Evolutionary conservation across 2,888 invertebrate genomes (phyloP).

Genomic region (Punctoribates punctum): DNA sequence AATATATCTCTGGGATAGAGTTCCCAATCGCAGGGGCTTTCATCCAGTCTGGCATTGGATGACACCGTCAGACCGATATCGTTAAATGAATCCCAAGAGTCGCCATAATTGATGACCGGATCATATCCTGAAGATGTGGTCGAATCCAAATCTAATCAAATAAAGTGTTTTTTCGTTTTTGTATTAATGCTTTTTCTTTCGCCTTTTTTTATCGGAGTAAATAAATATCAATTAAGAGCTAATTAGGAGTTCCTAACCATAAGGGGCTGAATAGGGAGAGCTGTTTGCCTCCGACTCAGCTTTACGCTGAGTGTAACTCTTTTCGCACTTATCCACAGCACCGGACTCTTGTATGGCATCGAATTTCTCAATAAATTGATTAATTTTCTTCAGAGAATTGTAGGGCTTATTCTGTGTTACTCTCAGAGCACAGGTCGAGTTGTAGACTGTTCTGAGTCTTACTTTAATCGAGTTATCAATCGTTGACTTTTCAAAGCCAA

Average conservation of each 20-base stretch:
- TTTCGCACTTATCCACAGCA: conserved; percentile 22
- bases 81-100: conserved; percentile 31
- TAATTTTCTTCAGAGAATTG: conserved; percentile 14
- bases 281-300: background rate
- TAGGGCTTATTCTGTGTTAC: conserved; percentile 24
- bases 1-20: conserved; percentile 15
- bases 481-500: background rate
- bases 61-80: conserved; percentile 26
- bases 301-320: background rate
- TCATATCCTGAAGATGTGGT: background rate
- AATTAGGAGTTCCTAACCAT: conserved; percentile 6
- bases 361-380: conserved; percentile 30
- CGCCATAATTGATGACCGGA: conserved; percentile 17
- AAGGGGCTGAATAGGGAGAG: background rate
- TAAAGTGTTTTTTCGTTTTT: background rate
- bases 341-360: conserved; percentile 15
- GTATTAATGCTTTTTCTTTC: background rate
- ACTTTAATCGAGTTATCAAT: background rate
- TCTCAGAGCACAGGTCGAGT: conserved; percentile 24
- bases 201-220: too few species aligned
- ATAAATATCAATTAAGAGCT: background rate
- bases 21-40: conserved; percentile 35
- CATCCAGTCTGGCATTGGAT: conserved; percentile 21
- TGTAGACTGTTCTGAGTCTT: background rate
- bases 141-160: background rate